Base-by-base conservation (phyloP, 64 coral and sea anemone genomes). In the Porites australiensis region DNA sequence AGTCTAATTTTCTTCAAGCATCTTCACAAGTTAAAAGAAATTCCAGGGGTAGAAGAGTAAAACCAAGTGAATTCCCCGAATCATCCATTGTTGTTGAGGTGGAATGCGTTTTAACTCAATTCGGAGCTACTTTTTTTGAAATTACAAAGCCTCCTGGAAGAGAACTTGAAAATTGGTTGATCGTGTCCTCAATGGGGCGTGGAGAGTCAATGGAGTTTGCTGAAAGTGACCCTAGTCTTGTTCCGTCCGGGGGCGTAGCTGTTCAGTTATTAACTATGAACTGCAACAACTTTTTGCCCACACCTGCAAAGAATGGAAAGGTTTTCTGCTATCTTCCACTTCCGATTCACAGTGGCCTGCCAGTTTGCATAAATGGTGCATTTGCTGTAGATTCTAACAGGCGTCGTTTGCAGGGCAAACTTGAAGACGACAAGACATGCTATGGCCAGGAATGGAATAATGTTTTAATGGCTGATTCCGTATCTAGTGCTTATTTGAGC, bases 241-340 rank as follows among this genome's bases (percentile, higher is more conserved):
- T 82, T 19, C 91, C 95, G 51, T 74, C 82, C 66, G 95, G 87
- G 14, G 95, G 95, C 74, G 91, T 87, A 37, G 95, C 95, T 5
- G 61, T 22, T 18, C 85, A 65, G 15, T 77, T 96, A 64, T 49
- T 83, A 16, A 50, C n/a, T 46, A 76, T 3, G 0, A 53, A 67
- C 58, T 8, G 18, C 77, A 45, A 62, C 0, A 47, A 4, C 4
- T 74, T 76, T 51, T 14, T 27, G 8, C 87, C 87, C 3, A 65
- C 19, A 11, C 87, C 87, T 52, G 49, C 44, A 19, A 21, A 65
- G 13, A 13, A 88, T 47, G 92, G 70, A 18, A 12, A 2, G 10
- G 51, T 94, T 23, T 94, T 94, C 77, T 94, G 92, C 19, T 94
- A 94, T 50, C 91, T 93, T 14, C 92, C 92, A 15, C 61, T 93